Percentiles rank a stretch among this genome's conserved stretches.
Conservation (phyloP, 2,797 vertebrate species). For the Tadarida brasiliensis region DNA sequence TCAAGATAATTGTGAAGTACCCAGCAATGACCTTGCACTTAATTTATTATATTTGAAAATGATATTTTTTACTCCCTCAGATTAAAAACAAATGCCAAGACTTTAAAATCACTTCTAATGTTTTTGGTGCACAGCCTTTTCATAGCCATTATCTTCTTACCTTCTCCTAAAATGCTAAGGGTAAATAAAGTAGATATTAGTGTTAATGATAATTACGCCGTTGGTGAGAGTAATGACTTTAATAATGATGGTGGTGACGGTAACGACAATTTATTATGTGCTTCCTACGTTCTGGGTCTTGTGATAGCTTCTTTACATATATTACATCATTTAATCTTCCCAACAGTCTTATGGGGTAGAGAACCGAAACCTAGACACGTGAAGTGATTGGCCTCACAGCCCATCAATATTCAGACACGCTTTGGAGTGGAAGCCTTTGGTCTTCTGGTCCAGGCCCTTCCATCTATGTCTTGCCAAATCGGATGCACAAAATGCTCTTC, state of each 20-base stretch:
- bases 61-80: background rate
- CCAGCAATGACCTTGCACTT: background rate
- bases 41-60: conserved; percentile 1
- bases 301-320: background rate
- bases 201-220: background rate
- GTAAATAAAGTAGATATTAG: background rate
- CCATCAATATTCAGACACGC: background rate
- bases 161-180: background rate
- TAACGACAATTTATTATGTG: background rate
- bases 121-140: background rate
- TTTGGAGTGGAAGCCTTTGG: background rate
- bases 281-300: background rate
- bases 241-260: background rate
- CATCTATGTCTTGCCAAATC: background rate
- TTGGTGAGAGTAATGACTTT: background rate
- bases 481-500: background rate
- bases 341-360: background rate
- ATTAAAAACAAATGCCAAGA: conserved; percentile 21
- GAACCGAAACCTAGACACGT: background rate
- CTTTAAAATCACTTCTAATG: background rate
- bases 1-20: background rate
- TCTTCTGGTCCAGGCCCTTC: background rate
- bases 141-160: background rate
- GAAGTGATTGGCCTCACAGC: background rate
- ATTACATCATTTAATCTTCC: background rate